Conservation (phyloP, 1,140 invertebrate species). For the Armadillidium nasatum region DNA sequence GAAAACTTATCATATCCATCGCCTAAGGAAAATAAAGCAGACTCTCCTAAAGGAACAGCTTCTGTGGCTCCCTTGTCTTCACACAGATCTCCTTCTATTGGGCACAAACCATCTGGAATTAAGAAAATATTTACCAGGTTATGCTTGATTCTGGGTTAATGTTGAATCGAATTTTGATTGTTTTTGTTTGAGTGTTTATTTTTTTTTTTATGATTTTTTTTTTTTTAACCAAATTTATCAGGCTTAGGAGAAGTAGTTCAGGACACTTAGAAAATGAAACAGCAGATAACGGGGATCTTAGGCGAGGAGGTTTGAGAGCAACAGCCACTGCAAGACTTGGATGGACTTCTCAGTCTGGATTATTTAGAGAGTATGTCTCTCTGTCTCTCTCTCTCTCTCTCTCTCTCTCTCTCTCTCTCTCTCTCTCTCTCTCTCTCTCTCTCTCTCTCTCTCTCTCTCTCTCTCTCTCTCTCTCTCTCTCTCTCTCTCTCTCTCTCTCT, state of each 20-base stretch:
- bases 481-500: too few relatives aligned
- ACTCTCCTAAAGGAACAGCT: slow-evolving; percentile 1
- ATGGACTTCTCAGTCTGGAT: slow-evolving; percentile 53
- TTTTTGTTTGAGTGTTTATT: too few relatives aligned
- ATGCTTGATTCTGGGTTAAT: slow-evolving; percentile 2
- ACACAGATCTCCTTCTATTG: slow-evolving; percentile 36
- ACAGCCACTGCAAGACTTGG: slow-evolving; percentile 71
- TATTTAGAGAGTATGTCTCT: slow-evolving; percentile 33
- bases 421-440: too few relatives aligned
- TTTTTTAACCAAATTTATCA: slow-evolving; percentile 40
- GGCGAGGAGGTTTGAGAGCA: slow-evolving; percentile 65
- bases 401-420: too few relatives aligned
- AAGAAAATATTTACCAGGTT: slow-evolving; percentile 64
- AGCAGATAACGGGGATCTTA: slow-evolving; percentile 58
- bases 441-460: too few relatives aligned
- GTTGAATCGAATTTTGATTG: background rate
- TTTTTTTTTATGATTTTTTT: too few relatives aligned
- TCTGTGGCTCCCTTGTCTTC: background rate
- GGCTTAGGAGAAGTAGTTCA: slow-evolving; percentile 65
- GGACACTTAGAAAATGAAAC: slow-evolving; percentile 63
- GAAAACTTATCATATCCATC: background rate
- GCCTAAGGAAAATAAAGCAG: background rate
- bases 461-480: too few relatives aligned
- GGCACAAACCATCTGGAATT: slow-evolving; percentile 43
- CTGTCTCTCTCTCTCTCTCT: background rate